Percentiles rank a stretch among this genome's conserved stretches.
Evolutionary conservation across 1,140 invertebrate species (phyloP).

Genomic region (Andricus grossulariae): DNA sequence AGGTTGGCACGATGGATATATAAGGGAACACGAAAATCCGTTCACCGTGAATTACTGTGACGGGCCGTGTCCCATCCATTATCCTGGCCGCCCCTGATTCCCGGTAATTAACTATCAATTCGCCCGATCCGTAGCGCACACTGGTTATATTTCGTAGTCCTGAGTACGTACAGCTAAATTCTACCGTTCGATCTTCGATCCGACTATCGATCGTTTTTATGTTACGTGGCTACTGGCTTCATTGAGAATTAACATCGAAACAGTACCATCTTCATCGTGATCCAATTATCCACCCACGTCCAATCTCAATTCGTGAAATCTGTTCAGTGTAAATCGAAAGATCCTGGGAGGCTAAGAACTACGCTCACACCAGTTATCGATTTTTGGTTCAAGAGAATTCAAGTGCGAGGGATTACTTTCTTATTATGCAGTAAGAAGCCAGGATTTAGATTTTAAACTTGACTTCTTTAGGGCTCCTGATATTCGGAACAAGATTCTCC

Average conservation of each 20-base stretch:
- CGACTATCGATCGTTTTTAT: constrained; percentile 15
- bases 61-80: constrained; percentile 60
- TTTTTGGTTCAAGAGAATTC: constrained; percentile 6
- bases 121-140: constrained; percentile 55
- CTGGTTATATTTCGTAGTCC: constrained; percentile 54
- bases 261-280: constrained; percentile 25
- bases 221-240: constrained; percentile 8
- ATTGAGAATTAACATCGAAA: constrained; percentile 17
- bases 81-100: constrained; percentile 59
- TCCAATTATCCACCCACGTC: constrained; percentile 18
- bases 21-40: constrained; percentile 67
- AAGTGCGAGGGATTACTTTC: constrained; percentile 27
- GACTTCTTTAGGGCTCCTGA: constrained; percentile 6
- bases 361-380: constrained; percentile 3
- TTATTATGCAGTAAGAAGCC: constrained; percentile 15
- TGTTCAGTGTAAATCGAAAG: constrained; percentile 7
- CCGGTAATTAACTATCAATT: constrained; percentile 68
- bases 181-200: constrained; percentile 1
- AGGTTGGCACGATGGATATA: constrained; percentile 51
- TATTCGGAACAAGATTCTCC: neutral
- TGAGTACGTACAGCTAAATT: constrained; percentile 5
- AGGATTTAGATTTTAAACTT: constrained; percentile 4
- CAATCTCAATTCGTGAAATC: constrained; percentile 19
- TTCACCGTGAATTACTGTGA: constrained; percentile 63
- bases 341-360: neutral